Base-by-base conservation (phyloP, 1,140 invertebrate species). In the Camponotus vicinus region DNA sequence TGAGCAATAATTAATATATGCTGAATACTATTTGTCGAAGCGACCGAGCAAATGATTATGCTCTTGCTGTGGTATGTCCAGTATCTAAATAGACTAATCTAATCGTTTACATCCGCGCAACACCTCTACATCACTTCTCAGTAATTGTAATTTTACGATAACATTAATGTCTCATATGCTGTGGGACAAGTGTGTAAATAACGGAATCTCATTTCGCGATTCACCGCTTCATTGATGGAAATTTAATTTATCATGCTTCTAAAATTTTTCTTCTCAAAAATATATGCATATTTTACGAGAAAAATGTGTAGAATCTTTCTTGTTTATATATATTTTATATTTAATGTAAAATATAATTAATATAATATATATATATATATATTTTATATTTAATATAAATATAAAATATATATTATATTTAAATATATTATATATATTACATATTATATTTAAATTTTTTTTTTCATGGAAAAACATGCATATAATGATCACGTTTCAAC, bases 21-120 rank as follows among this genome's bases (percentile, higher is more conserved):
- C 64, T 27, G 78, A 80, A 70, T 57, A 57, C 34, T 80, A 70
- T 80, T 80, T 80, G 77, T 82, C 18, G 52, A 75, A 83, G n/a
- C 77, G n/a, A 40, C 45, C 61, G n/a, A 79, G 77, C 61, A 37
- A 80, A 80, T 69, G 32, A 80, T 80, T 52, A 34, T 18, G 49
- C 64, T 18, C 15, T 55, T 55, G 63, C 45, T 55, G 42, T n/a
- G 34, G 77, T 79, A 27, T 27, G 45, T n/a, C 13, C 59, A 18
- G 45, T 80, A 69, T 69, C 77, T 55, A 80, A 80, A 80, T 80
- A 69, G 45, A 80, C 63, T 80, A 52, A 69, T 80, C 77, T 40
- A 67, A 69, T 80, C 63, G 40, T 80, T 69, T 69, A 55, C 45
- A 9, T 18, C 13, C 34, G 13, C 34, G 7, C 11, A 1, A 27